Percentiles rank a stretch among this genome's conserved stretches.
phyloP scores from a whole-genome alignment of 2,113 vertebrate genomes.

The Corythornis madagascariensis region DNA sequence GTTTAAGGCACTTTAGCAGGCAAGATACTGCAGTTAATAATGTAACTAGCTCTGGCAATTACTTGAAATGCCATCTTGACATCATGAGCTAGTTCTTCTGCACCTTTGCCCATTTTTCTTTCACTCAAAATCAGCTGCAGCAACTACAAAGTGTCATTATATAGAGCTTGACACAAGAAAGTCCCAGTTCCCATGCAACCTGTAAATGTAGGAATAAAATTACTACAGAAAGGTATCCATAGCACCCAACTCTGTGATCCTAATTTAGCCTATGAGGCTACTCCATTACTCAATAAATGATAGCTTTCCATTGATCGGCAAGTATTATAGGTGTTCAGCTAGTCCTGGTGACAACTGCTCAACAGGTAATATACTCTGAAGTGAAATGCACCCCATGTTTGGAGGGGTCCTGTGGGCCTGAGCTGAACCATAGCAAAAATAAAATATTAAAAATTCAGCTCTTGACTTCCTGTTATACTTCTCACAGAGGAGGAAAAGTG shows the following conservation, averaged over 20 bases:
- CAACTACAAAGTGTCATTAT: not conserved
- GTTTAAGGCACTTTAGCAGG: not conserved
- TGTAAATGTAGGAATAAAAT: not conserved
- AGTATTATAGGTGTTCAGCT: not conserved
- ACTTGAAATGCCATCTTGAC: not conserved
- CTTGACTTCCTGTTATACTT: not conserved
- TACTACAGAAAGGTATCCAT: not conserved
- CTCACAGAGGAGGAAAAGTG: not conserved
- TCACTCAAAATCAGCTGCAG: not conserved
- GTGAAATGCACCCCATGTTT: not conserved
- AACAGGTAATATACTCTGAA: not conserved
- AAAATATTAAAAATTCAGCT: not conserved
- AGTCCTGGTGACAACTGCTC: not conserved
- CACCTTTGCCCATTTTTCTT: not conserved
- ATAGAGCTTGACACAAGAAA: not conserved
- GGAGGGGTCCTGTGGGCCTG: not conserved
- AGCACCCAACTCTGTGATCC: not conserved
- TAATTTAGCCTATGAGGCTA: not conserved
- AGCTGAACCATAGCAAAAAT: not conserved
- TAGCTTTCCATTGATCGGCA: not conserved
- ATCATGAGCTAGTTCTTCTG: not conserved
- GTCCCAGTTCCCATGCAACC: not conserved
- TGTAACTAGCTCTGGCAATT: not conserved
- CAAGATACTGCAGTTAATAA: not conserved
- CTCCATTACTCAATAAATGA: not conserved